These are phyloP conservation scores for Brachyhypopomus occidentalis DNA, from an alignment of 2,113 vertebrate species.

Conservation along the genomic window DNA sequence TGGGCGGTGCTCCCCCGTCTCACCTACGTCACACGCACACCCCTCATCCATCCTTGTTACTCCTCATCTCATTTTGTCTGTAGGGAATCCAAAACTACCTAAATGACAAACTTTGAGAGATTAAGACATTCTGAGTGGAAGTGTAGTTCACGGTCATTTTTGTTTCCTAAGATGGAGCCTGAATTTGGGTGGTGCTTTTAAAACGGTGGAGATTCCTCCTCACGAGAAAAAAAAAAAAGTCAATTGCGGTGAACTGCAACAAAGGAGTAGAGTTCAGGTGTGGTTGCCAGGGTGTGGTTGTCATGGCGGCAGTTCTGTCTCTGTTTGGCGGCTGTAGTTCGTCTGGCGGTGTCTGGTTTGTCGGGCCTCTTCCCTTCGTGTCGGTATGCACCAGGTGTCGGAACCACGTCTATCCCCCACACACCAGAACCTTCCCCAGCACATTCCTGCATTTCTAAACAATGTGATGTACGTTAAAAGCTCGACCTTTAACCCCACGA, in stretches of 20 bases:
- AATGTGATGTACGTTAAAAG: constrained; percentile 40
- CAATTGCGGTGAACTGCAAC: constrained; percentile 4
- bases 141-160: constrained; percentile 60
- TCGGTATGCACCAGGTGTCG: constrained; percentile 27
- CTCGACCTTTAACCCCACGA: constrained; percentile 39
- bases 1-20: too few species aligned
- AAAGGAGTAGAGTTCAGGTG: neutral
- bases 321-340: neutral
- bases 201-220: constrained; percentile 61
- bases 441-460: constrained; percentile 45
- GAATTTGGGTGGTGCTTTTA: constrained; percentile 76
- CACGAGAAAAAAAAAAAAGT: constrained; percentile 9
- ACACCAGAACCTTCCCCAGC: constrained; percentile 7
- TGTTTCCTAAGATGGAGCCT: constrained; percentile 59
- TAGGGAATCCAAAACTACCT: constrained; percentile 57
- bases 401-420: neutral
- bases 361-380: constrained; percentile 37
- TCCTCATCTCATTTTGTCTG: constrained; percentile 34
- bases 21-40: too few species aligned
- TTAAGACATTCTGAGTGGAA: constrained; percentile 42
- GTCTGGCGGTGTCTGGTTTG: constrained; percentile 34
- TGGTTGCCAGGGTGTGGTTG: constrained; percentile 10
- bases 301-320: constrained; percentile 24
- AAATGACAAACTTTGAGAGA: constrained; percentile 37
- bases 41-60: too few species aligned